Percentiles rank a stretch among this genome's conserved stretches.
These are phyloP conservation scores for Argyrosomus japonicus DNA, from an alignment of 2,113 vertebrate species.

Conservation along the genomic window DNA sequence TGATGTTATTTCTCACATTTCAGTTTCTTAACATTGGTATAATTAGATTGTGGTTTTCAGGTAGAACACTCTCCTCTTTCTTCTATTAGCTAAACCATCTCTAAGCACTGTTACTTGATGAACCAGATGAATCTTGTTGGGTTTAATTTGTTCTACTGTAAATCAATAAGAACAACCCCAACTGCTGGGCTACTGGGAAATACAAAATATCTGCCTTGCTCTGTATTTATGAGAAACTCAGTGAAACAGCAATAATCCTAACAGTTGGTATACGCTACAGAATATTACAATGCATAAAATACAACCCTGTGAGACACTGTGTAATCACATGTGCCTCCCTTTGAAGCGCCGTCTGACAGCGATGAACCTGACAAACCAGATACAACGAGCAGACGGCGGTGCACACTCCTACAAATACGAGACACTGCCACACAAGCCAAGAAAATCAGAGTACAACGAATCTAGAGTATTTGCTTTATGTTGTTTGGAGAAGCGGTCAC, in stretches of 20 bases:
- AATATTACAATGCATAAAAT: conserved; percentile 2
- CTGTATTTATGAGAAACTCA: conserved; percentile 5
- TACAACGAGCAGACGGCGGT: conserved; percentile 1
- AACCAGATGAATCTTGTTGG: conserved; percentile 1
- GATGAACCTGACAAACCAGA: conserved; percentile 49
- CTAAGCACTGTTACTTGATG: not conserved
- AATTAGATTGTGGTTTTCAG: not conserved
- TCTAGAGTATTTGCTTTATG: conserved; percentile 22
- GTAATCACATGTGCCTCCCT: not conserved
- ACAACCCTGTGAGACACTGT: not conserved
- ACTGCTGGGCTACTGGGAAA: conserved; percentile 18
- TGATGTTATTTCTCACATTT: not conserved
- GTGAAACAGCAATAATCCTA: not conserved
- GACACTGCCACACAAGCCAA: conserved; percentile 16
- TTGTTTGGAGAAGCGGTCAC: conserved; percentile 46
- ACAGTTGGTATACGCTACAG: not conserved
- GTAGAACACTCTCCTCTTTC: not conserved
- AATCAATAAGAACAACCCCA: conserved; percentile 31
- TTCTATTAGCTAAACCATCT: not conserved
- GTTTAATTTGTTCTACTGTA: conserved; percentile 17
- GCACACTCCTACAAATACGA: conserved; percentile 26
- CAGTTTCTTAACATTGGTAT: not conserved
- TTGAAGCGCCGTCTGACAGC: conserved; percentile 11
- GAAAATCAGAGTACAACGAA: conserved; percentile 65
- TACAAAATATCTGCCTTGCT: conserved; percentile 3